Conservation (phyloP, 1,140 invertebrate genomes). For the Heliothis subflexa region DNA sequence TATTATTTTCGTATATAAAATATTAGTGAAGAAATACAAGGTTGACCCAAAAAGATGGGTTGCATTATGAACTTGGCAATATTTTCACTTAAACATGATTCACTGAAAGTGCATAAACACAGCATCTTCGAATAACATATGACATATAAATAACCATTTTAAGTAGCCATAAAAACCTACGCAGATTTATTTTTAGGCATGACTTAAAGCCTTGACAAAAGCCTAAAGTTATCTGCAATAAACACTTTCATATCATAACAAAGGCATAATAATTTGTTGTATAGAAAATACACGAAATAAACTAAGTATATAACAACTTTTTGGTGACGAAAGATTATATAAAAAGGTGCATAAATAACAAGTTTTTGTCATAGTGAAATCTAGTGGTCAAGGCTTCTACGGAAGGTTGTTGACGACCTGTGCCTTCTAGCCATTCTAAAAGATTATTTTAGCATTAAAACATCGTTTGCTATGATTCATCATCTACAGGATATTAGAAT, state of each 20-base stretch:
- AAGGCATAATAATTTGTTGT: background rate
- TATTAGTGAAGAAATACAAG: too few species aligned
- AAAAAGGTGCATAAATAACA: background rate
- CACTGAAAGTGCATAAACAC: too few species aligned
- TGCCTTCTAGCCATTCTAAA: conserved; percentile 20
- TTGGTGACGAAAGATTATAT: conserved; percentile 9
- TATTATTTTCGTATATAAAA: too few species aligned
- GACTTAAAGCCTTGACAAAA: background rate
- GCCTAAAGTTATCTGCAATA: background rate
- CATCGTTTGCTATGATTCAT: background rate
- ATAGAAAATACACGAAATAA: background rate
- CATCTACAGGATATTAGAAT: background rate
- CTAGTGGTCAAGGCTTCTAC: conserved; percentile 31
- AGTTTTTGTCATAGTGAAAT: conserved; percentile 25
- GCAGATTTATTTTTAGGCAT: conserved; percentile 16
- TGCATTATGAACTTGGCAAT: too few species aligned
- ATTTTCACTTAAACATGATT: too few species aligned
- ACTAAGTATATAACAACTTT: background rate
- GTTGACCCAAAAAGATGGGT: too few species aligned
- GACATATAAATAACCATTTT: too few species aligned
- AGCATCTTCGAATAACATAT: too few species aligned
- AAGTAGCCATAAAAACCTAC: background rate
- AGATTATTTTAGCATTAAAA: conserved; percentile 6
- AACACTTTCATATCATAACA: conserved; percentile 26
- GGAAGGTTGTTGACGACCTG: conserved; percentile 7